Base-by-base conservation (phyloP, 2,113 vertebrate genomes). In the Neoarius graeffei region DNA sequence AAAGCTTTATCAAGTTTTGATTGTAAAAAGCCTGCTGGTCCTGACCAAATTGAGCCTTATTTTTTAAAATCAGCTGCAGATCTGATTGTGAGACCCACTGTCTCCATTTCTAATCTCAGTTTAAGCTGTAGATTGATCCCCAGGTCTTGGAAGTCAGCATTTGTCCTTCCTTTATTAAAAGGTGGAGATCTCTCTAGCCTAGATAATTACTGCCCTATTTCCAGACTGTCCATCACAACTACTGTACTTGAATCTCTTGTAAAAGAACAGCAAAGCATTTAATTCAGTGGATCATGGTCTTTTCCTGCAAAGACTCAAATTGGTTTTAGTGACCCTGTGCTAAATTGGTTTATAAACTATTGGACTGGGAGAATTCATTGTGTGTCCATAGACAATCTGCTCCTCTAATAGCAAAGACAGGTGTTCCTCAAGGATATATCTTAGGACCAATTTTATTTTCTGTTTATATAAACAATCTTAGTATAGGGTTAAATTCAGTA, bases 41-140 rank as follows among this genome's bases (percentile, higher is more conserved):
- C 84, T 54, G 85, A 86, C 48, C 30, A 86, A 52, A 81, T 52
- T 52, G 76, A 86, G 25, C 85, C 59, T 52, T 80, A 66, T n/a
- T 81, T 86, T 35, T 86, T 76, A 57, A 86, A 86, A 25, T 81
- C 11, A 80, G 54, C 85, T 62, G 85, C 85, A 80, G 42, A 80
- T 52, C 25, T 86, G 60, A 80, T 81, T 80, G 56, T 7, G 27
- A n/a, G 76, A 27, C 30, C 76, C 20, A 81, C 57, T 81, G 85
- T 42, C 30, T 79, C 85, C 23, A 80, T 86, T 80, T 80, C 81
- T 86, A 86, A 79, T 80, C 56, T 79, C 20, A 86, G 74, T 86
- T 56, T 86, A 86, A 66, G 35, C 54, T 23, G 85, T 56, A 76
- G 74, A 4, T 64, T 48, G 13, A 86, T 81, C 23, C 35, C 81